Evolutionary conservation across 2,888 invertebrate genomes (phyloP), one percentile per base, ranked within the genome.

Genomic region (Leptura quadrifasciata): DNA sequence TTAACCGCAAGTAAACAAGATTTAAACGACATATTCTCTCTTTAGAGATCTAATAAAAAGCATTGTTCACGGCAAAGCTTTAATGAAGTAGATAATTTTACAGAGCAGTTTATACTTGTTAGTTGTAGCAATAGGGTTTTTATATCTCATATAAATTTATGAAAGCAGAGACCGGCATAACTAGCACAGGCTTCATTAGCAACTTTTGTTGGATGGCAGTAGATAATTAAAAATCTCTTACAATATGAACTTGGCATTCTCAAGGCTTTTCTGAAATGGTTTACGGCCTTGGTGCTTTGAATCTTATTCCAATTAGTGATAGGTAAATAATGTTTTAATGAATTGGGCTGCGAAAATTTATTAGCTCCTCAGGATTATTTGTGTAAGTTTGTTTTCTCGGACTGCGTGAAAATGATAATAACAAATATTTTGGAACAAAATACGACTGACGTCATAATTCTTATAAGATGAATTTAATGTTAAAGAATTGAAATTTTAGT

Each of bases 51-150:
- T 69, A 61, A 72, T 76, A 69, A 72, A 76, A 69, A 67, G 72
- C 73, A 76, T 76, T 76, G 72, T 76, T 76, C 73, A 70, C 72
- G 39, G 72, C 52, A 35, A n/a, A 60, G 76, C 69, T 58, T 57
- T 73, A 69, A 76, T 73, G 67, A 73, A 73, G 70, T 64, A 57
- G 76, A 69, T 76, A 72, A 76, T 71, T 71, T 61, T 47, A 47
- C 71, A 12, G 71, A 47, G 71, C 61, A 71, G 61, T 71, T 71
- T 61, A 71, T 71, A 71, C 61, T 61, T 61, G 71, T 27, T 71
- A 68, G 47, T 60, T 39, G 24, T 47, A 27, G 24, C 9, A n/a
- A 18, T 15, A 52, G 18, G 12, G 47, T 35, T 65, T 67, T 52
- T 67, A 24, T 67, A 21, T 21, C 24, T n/a, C 65, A n/a, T 15